phyloP scores from a whole-genome alignment of 2,888 invertebrate species.

The Scaptomyza cyrtandrae region DNA sequence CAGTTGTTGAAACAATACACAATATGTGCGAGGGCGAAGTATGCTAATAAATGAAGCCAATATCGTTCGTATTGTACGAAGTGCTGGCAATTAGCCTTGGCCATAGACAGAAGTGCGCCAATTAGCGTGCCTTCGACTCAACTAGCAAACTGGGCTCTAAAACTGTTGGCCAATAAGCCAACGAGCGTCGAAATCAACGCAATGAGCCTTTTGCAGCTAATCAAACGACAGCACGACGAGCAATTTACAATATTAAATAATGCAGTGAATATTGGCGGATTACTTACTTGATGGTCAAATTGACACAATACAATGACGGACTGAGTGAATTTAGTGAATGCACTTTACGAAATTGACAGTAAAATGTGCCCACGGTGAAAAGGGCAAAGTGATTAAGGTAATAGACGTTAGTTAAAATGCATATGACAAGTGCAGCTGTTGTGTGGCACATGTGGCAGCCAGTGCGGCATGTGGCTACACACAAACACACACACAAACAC shows the following conservation, averaged over 20 bases:
- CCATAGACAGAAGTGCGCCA: neutral
- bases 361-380: conserved; percentile 34
- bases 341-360: conserved; percentile 50
- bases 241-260: conserved; percentile 55
- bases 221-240: conserved; percentile 3
- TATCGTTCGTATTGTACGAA: neutral
- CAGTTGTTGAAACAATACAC: conserved; percentile 31
- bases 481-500: neutral
- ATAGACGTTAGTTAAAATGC: conserved; percentile 68
- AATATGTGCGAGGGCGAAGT: neutral
- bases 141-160: neutral
- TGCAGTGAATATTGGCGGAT: conserved; percentile 33
- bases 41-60: conserved; percentile 17
- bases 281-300: conserved; percentile 19
- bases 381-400: conserved; percentile 78
- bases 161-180: neutral
- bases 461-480: conserved; percentile 18
- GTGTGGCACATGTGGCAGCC: conserved; percentile 31
- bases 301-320: conserved; percentile 15
- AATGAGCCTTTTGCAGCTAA: neutral
- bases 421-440: conserved; percentile 80
- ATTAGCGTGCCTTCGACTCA: conserved; percentile 3
- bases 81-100: conserved; percentile 6
- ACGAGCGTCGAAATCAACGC: conserved; percentile 13
- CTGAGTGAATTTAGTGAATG: conserved; percentile 39